These are phyloP conservation scores for Drosophila orosa DNA, from an alignment of 1,140 invertebrate species.

Conservation along the genomic window DNA sequence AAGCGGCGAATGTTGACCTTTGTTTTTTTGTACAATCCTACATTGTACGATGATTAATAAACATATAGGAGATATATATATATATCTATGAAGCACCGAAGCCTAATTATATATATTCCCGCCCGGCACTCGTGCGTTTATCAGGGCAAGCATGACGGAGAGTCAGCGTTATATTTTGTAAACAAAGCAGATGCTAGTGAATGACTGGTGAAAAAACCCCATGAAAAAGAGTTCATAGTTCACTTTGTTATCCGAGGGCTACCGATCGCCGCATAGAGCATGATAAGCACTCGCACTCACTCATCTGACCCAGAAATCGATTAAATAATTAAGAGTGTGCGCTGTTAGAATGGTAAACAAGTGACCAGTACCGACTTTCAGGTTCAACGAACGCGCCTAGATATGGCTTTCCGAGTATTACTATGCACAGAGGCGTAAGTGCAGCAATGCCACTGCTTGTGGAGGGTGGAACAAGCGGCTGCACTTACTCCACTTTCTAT, in stretches of 20 bases:
- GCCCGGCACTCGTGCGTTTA: constrained; percentile 7
- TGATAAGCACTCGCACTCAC: constrained; percentile 12
- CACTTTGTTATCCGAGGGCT: not conserved
- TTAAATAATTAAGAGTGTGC: constrained; percentile 17
- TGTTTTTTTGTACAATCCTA: constrained; percentile 30
- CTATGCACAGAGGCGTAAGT: constrained; percentile 12
- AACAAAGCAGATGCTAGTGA: constrained; percentile 17
- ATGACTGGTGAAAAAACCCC: not conserved
- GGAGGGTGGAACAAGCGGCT: constrained; percentile 17
- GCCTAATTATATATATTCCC: constrained; percentile 19
- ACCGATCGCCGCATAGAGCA: not conserved
- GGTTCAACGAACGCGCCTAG: constrained; percentile 46
- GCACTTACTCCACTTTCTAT: constrained; percentile 73
- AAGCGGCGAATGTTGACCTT: constrained; percentile 61
- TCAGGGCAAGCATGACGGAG: constrained; percentile 4
- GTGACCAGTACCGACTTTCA: constrained; percentile 23
- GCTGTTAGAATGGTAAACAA: constrained; percentile 14
- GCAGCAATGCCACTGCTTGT: constrained; percentile 12
- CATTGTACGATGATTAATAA: constrained; percentile 16
- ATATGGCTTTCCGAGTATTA: constrained; percentile 10
- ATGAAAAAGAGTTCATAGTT: not conserved
- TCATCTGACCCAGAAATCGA: constrained; percentile 30
- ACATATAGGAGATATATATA: constrained; percentile 1
- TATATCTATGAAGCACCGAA: constrained; percentile 4
- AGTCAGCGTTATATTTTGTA: constrained; percentile 11